Evolutionary conservation across 2,797 vertebrate species (phyloP), one percentile per base, ranked within the genome.

Genomic region (Parotocinclus haroldoi): DNA sequence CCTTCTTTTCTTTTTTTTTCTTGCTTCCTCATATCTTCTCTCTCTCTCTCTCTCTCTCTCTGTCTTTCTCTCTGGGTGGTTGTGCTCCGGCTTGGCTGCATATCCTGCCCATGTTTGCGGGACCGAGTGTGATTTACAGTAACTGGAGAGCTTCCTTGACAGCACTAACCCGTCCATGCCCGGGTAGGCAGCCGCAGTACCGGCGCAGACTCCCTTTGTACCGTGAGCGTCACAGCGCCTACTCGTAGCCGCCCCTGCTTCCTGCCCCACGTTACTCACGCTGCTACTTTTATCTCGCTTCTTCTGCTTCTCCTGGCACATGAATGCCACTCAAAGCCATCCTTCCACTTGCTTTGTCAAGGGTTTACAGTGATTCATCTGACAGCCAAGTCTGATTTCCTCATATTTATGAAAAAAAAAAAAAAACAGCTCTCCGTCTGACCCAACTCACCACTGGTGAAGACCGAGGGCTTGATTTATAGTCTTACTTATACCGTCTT

Each of bases 21-120:
- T 58, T 19, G 11, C 16, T 19, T 58, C 75, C 68, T 76, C 63
- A 64, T 66, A 64, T 68, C 39, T 17, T 55, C 13, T 50, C 48
- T 62, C 46, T 51, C 38, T 8, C 46, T 42, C 44, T 53, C 38
- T 52, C 46, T 38, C 39, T 61, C 36, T 49, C 16, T 50, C 16
- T 79, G 82, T 78, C n/a, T n/a, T n/a, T n/a, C n/a, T n/a, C 68
- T 78, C 64, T 68, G 79, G 76, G 83, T 81, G 82, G 84, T 79
- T 80, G 80, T 78, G 79, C 79, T 79, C 77, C 75, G 77, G 79
- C 86, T 80, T 73, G 73, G 60, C 80, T 45, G 72, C 53, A 62
- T 85, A 81, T 83, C 57, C 83, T 83, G 83, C 84, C 82, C 84
- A 83, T 79, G 81, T 86, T 86, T 84, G 80, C 82, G 75, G 82